Conservation (phyloP, 2,113 vertebrate species). For the Hirundichthys speculiger region DNA sequence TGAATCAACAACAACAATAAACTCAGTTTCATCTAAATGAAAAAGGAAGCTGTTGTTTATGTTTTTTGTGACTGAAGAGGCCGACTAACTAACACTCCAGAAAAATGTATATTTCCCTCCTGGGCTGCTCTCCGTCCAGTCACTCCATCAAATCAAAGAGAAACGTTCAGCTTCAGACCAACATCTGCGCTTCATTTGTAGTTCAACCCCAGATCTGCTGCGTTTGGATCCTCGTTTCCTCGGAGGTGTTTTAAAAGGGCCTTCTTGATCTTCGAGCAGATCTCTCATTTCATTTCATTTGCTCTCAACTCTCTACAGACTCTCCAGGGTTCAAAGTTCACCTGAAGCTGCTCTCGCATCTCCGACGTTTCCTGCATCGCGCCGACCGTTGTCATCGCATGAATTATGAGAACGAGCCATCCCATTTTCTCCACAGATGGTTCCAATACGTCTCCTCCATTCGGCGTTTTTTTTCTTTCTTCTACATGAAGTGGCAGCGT, state of each 20-base stretch:
- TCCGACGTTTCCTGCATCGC: not conserved
- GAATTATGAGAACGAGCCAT: slow-evolving; percentile 27
- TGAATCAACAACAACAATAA: not conserved
- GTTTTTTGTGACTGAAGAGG: too few relatives aligned
- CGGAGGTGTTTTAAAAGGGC: slow-evolving; percentile 13
- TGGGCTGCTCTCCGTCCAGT: not conserved
- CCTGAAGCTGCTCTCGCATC: not conserved
- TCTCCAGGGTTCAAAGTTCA: slow-evolving; percentile 10
- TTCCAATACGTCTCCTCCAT: slow-evolving; percentile 36
- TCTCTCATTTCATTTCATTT: too few relatives aligned
- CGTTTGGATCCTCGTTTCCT: slow-evolving; percentile 1
- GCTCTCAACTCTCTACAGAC: not conserved
- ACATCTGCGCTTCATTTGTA: slow-evolving; percentile 3
- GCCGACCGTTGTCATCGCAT: slow-evolving; percentile 7
- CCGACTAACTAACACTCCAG: too few relatives aligned
- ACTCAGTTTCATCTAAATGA: not conserved
- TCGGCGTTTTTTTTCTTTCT: slow-evolving; percentile 6
- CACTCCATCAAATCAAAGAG: not conserved
- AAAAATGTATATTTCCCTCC: too few relatives aligned
- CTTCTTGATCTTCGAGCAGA: too few relatives aligned
- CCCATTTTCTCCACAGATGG: slow-evolving; percentile 50
- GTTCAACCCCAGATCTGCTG: not conserved
- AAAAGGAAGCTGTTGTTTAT: too few relatives aligned
- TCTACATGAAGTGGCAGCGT: slow-evolving; percentile 50
- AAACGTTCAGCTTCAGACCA: not conserved